Base-by-base conservation (phyloP, 2,888 invertebrate species). In the Drosophila cognata region DNA sequence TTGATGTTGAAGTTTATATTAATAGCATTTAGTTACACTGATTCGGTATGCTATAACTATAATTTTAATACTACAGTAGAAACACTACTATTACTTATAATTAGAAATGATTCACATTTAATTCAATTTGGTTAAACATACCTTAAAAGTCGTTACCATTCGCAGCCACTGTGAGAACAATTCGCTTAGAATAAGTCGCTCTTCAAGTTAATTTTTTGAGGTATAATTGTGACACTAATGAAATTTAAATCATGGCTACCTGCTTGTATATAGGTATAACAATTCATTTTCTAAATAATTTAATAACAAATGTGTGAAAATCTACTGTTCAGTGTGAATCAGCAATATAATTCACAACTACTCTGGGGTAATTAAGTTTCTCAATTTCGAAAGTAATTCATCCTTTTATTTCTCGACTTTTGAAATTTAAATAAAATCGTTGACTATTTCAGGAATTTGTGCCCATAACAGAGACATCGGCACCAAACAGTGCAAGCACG, bases 381-480 rank as follows among this genome's bases (percentile, higher is more conserved):
- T 16, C 4, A 4, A 13, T 46, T 46, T 21, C 3, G 21, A 46
- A 46, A 13, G 13, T 46, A 4, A 4, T 4, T 21, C 13, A 46
- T 16, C 2, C 16, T 7, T 46, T 25, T 25, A 4, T 8, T 25
- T 46, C 4, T 2, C 2, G 1, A 10, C 4, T 0, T n/a, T 41
- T 25, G 0, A 25, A 16, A 46, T 25, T 25, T 25, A n/a, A 2
- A n/a, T 43, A 11, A n/a, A 29, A 21, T 62, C 1, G 13, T 10
- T 16, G 0, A 16, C n/a, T 13, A 25, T 11, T 36, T 2, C 56
- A 90, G 91, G 92, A 92, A 77, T 92, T 92, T 69, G 89, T 92
- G 43, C 91, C 93, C 8, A 71, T 86, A 21, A 29, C 75, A 8
- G 91, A 91, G 5, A 58, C 70, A 2, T 79, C 91, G 0, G 82